Conservation (phyloP, 2,888 invertebrate species). For the Macrophya annulata region DNA sequence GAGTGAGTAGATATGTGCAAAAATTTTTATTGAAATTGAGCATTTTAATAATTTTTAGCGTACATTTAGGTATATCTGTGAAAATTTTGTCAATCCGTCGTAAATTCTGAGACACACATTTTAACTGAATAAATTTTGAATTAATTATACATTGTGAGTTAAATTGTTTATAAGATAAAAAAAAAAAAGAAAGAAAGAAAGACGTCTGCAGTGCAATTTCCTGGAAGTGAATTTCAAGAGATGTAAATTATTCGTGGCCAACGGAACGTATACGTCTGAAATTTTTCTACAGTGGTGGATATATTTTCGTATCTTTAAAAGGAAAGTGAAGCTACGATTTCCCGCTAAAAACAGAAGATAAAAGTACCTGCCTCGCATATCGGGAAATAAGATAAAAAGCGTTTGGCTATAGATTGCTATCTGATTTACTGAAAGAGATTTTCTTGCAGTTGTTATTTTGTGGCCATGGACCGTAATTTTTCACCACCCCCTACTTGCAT, state of each 20-base stretch:
- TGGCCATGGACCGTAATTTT: conserved; percentile 62
- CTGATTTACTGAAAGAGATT: conserved; percentile 65
- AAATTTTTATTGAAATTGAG: not conserved
- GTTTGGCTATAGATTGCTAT: conserved; percentile 58
- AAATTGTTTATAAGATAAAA: too few relatives aligned
- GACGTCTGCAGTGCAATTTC: not conserved
- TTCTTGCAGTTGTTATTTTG: conserved; percentile 63
- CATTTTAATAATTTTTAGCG: not conserved
- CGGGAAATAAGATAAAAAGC: not conserved
- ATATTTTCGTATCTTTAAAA: conserved; percentile 32
- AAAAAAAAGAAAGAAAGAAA: not conserved
- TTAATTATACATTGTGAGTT: too few relatives aligned
- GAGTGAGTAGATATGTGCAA: not conserved
- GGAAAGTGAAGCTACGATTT: not conserved
- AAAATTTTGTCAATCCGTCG: not conserved
- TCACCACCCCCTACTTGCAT: conserved; percentile 47
- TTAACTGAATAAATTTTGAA: not conserved
- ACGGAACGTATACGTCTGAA: not conserved
- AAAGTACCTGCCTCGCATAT: conserved; percentile 20
- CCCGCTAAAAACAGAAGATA: conserved; percentile 25
- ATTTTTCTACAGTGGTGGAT: not conserved
- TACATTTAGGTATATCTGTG: not conserved
- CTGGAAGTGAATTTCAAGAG: not conserved
- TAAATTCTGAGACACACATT: not conserved
- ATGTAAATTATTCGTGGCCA: conserved; percentile 4